A percentile compares a stretch with the other conserved stretches of the same genome.
Conservation (phyloP, 30 jellyfish, hydroid and myxozoan species). For the Calvadosia cruxmelitensis region DNA sequence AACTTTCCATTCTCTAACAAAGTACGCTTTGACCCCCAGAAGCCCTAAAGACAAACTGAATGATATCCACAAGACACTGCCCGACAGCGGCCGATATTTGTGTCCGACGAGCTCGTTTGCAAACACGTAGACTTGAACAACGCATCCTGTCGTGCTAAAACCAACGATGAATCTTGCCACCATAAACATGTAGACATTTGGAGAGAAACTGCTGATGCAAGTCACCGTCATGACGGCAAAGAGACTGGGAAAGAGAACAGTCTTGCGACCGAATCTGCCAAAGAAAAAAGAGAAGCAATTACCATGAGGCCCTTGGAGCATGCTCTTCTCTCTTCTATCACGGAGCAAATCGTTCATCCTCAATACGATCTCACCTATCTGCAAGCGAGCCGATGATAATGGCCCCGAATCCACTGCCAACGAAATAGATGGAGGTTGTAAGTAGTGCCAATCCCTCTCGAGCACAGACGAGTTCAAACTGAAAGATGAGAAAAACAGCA, state of each 20-base stretch:
- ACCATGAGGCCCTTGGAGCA: neutral
- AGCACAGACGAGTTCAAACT: constrained; percentile 62
- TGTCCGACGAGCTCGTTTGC: constrained; percentile 66
- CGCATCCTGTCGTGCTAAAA: constrained; percentile 51
- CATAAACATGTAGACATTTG: constrained; percentile 38
- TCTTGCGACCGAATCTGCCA: constrained; percentile 57
- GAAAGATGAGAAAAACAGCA: neutral
- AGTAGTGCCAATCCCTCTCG: constrained; percentile 35
- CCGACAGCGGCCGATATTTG: constrained; percentile 73
- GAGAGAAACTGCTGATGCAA: constrained; percentile 39
- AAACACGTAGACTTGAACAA: constrained; percentile 46
- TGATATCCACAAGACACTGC: constrained; percentile 43
- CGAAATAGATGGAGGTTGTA: constrained; percentile 46
- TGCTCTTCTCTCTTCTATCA: neutral
- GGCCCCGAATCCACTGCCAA: constrained; percentile 71
- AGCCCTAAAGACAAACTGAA: constrained; percentile 34
- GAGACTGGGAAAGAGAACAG: constrained; percentile 36
- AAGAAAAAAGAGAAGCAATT: neutral
- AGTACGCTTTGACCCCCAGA: constrained; percentile 65
- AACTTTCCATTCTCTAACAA: constrained; percentile 63
- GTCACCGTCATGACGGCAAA: constrained; percentile 21
- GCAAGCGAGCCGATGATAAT: constrained; percentile 61
- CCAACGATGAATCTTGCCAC: constrained; percentile 43
- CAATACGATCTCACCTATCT: constrained; percentile 33
- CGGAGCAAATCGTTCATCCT: neutral